Evolutionary conservation across 2,797 vertebrate species (phyloP), one percentile per base, ranked within the genome.

Genomic region (Lagodon rhomboides): DNA sequence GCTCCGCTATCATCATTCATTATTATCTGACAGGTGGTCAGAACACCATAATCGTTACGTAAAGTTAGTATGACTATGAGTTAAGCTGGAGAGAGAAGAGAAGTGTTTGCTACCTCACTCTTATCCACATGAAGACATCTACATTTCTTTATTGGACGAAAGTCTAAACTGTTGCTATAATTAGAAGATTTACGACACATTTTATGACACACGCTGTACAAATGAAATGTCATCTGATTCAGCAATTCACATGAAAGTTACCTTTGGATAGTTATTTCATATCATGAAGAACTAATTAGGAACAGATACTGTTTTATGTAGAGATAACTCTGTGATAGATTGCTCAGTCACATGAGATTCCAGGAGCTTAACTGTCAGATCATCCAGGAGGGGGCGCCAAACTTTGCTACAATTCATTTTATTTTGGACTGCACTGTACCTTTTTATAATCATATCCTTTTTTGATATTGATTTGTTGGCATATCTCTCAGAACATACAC

Each of bases 1-100:
- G 47, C 46, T 67, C 22, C 27, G 30, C 66, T 73, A 74, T 86
- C 73, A 50, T 22, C 73, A 50, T 22, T 59, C 16, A 47, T 44
- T 25, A 61, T 74, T 18, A 84, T 34, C 10, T 0, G 12, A n/a
- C 55, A 16, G 22, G 17, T 2, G 69, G 50, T 74, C 22, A 3
- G 27, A 7, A 23, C 44, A 44, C 34, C 16, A 23, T 27, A 12
- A 60, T 30, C 18, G 6, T 77, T 77, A 66, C 49, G 46, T 73
- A 67, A 77, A 76, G 25, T 1, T 2, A 23, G 10, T 1, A 20
- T 38, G 49, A 64, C 60, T 54, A 62, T 54, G 30, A 64, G 56
- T 34, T 34, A 2, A 22, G 2, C 10, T 56, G 54, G 25, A 18
- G 7, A 27, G 44, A 27, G 23, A 50, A 13, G 1, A 38, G 20